Percentiles rank a stretch among this genome's conserved stretches.
phyloP scores from a whole-genome alignment of 2,113 vertebrate genomes.

The Hepsetus odoe region DNA sequence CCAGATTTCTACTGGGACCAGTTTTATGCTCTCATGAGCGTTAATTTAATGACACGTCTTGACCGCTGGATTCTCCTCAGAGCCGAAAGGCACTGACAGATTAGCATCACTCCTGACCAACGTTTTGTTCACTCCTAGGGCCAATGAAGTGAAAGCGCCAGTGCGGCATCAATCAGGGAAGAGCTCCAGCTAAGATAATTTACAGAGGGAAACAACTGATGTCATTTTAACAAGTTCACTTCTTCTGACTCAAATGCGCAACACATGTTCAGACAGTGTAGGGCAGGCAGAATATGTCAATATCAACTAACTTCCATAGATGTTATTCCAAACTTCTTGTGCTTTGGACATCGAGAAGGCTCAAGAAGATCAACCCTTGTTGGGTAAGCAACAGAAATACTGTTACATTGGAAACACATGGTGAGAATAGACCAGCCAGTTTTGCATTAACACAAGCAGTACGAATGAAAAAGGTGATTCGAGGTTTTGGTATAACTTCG shows the following conservation, averaged over 20 bases:
- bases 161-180: slow-evolving; percentile 37
- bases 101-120: background rate
- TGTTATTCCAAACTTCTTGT: slow-evolving; percentile 50
- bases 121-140: background rate
- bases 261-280: slow-evolving; percentile 60
- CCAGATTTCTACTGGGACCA: background rate
- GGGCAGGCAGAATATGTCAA: slow-evolving; percentile 42
- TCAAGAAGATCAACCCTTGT: slow-evolving; percentile 44
- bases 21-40: background rate
- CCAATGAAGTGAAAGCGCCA: background rate
- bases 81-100: background rate
- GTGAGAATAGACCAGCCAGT: slow-evolving; percentile 54
- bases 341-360: slow-evolving; percentile 54
- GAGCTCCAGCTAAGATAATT: slow-evolving; percentile 18
- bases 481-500: too few species aligned
- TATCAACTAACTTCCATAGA: slow-evolving; percentile 60
- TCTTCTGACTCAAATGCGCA: slow-evolving; percentile 29
- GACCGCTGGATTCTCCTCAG: background rate
- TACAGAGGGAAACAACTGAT: slow-evolving; percentile 10
- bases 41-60: background rate
- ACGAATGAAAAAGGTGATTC: slow-evolving; percentile 49
- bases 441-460: slow-evolving; percentile 50
- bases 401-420: slow-evolving; percentile 68
- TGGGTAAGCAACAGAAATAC: slow-evolving; percentile 51
- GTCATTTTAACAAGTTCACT: slow-evolving; percentile 19